phyloP scores from a whole-genome alignment of 2,888 invertebrate genomes.

The Eledone cirrhosa region DNA sequence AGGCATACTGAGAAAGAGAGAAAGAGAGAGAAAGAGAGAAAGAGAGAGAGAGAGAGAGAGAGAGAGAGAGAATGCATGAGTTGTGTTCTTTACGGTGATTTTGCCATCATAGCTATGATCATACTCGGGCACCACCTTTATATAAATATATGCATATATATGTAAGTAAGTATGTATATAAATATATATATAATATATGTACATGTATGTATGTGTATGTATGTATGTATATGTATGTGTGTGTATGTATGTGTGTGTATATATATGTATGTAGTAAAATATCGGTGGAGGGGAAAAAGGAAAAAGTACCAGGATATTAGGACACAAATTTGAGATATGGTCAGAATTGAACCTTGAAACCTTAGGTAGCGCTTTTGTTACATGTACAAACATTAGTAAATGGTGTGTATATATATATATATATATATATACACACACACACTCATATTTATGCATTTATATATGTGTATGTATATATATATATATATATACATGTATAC shows the following conservation, averaged over 20 bases:
- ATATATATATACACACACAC: not conserved
- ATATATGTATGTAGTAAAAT: not conserved
- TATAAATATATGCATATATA: too few relatives aligned
- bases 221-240: not conserved
- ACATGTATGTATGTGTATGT: not conserved
- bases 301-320: too few relatives aligned
- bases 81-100: too few relatives aligned
- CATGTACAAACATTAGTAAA: not conserved
- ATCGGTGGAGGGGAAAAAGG: too few relatives aligned
- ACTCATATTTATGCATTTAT: not conserved
- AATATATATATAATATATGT: not conserved
- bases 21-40: too few relatives aligned
- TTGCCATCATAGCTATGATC: too few relatives aligned
- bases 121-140: too few relatives aligned
- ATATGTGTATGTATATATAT: too few relatives aligned
- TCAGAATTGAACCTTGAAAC: not conserved
- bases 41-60: too few relatives aligned
- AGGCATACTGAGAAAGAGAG: too few relatives aligned
- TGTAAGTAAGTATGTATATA: not conserved
- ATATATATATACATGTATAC: too few relatives aligned
- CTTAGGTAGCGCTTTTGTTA: not conserved
- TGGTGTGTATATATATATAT: not conserved
- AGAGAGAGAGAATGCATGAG: too few relatives aligned
- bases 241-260: not conserved
- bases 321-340: not conserved